Evolutionary conservation across 2,113 vertebrate genomes (phyloP), one percentile per base, ranked within the genome.

Genomic region (Physeter macrocephalus): DNA sequence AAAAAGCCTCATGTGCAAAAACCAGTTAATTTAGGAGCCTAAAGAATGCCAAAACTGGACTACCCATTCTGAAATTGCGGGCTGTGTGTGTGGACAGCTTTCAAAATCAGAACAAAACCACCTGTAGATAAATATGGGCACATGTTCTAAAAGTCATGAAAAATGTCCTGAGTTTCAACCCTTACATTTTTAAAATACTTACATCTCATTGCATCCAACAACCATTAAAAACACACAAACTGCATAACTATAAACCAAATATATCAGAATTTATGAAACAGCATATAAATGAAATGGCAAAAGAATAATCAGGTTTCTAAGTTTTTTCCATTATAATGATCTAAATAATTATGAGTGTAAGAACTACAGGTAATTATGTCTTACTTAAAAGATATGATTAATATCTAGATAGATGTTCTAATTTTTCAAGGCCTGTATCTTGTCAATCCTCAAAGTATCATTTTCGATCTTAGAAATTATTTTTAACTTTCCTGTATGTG

Each of bases 391-490:
- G 71, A 59, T 11, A 36, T 52, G 46, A 83, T 74, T 87, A 75
- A 61, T 86, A 59, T 83, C 69, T 78, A 74, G 66, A 78, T 59
- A 80, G 57, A 66, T 81, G 82, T 66, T 93, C 64, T 91, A n/a
- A 93, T 82, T 89, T 96, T 94, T 49, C 25, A 95, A 74, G 66
- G 67, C 34, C 39, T 86, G 8, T 34, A 57, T 88, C 10, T 80
- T 61, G 41, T 88, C 39, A 61, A 85, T 85, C 13, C 13, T 61
- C 31, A 92, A 96, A 95, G 77, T 57, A 89, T 90, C 87, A 81
- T 77, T 95, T 49, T 72, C 71, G 34, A 96, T 72, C 95, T 97
- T 49, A 87, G 80, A 88, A 66, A 93, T 96, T 97, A 93, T 85
- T 97, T 96, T 90, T 85, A 95, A 87, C 78, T 66, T 59, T 88